Evolutionary conservation across 2,888 invertebrate genomes (phyloP).

Genomic region (Cistogaster globosa): DNA sequence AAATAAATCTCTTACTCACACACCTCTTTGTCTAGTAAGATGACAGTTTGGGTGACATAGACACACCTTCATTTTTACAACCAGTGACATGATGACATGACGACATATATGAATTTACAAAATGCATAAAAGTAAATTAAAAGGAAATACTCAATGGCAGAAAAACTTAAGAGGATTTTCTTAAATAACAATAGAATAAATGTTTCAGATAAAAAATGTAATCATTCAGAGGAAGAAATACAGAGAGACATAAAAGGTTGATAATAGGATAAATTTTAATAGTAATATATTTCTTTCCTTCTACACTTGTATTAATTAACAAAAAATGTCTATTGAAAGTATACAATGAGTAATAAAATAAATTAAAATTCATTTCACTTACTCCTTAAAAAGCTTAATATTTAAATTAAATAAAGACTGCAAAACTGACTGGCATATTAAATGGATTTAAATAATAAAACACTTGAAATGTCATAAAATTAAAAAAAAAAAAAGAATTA

Average conservation of each 20-base stretch:
- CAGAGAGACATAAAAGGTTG: not conserved
- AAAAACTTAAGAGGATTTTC: slow-evolving; percentile 69
- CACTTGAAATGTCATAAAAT: slow-evolving; percentile 57
- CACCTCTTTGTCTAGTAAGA: slow-evolving; percentile 49
- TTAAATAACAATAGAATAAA: slow-evolving; percentile 57
- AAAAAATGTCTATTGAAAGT: slow-evolving; percentile 1
- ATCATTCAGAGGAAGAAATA: not conserved
- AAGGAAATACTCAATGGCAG: slow-evolving; percentile 33
- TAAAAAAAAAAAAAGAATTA: slow-evolving; percentile 16
- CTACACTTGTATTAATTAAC: slow-evolving; percentile 35
- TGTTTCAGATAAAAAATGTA: slow-evolving; percentile 16
- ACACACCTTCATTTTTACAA: slow-evolving; percentile 53
- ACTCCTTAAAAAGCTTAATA: not conserved
- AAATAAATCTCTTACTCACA: slow-evolving; percentile 16
- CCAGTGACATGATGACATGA: slow-evolving; percentile 56
- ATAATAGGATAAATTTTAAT: slow-evolving; percentile 67
- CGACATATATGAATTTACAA: slow-evolving; percentile 50
- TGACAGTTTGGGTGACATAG: slow-evolving; percentile 59
- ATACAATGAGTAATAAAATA: slow-evolving; percentile 19
- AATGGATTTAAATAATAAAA: slow-evolving; percentile 47
- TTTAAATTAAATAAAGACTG: slow-evolving; percentile 15
- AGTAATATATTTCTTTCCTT: slow-evolving; percentile 4
- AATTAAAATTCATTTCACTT: slow-evolving; percentile 47
- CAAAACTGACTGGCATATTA: slow-evolving; percentile 32
- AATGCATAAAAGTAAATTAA: slow-evolving; percentile 32